phyloP scores from a whole-genome alignment of 2,888 invertebrate genomes.

The Athalia rosae region DNA sequence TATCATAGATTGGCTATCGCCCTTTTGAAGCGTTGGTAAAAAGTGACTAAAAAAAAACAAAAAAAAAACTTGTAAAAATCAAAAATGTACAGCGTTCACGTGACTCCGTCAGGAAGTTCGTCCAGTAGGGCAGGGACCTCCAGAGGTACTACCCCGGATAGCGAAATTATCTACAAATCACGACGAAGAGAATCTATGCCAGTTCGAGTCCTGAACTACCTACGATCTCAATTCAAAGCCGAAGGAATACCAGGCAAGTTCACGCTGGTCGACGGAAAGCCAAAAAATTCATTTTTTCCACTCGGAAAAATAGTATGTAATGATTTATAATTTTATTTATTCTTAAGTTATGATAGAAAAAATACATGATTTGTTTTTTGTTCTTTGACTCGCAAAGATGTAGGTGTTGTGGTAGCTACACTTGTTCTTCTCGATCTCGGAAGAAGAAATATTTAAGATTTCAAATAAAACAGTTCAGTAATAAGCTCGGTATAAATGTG shows the following conservation, averaged over 20 bases:
- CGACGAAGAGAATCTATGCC: slow-evolving; percentile 65
- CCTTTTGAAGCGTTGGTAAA: background rate
- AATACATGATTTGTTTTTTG: slow-evolving; percentile 13
- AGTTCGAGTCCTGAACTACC: slow-evolving; percentile 64
- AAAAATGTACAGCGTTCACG: slow-evolving; percentile 70
- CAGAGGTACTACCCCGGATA: slow-evolving; percentile 56
- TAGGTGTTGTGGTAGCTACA: too few relatives aligned
- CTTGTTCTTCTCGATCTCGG: too few relatives aligned
- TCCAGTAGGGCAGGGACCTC: slow-evolving; percentile 60
- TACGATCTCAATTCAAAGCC: slow-evolving; percentile 64
- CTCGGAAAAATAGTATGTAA: background rate
- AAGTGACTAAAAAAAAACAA: background rate
- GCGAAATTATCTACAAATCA: slow-evolving; percentile 61
- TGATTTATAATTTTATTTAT: slow-evolving; percentile 2
- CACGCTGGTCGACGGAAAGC: too few relatives aligned
- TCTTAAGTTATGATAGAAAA: slow-evolving; percentile 8
- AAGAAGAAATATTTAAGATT: too few relatives aligned
- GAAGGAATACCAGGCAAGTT: slow-evolving; percentile 62
- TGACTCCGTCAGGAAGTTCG: slow-evolving; percentile 61
- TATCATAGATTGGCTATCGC: background rate
- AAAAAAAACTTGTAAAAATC: slow-evolving; percentile 37
- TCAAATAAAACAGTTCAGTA: too few relatives aligned
- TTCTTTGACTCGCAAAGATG: background rate
- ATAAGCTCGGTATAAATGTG: background rate
- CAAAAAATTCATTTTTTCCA: too few relatives aligned